Evolutionary conservation across 2,797 vertebrate species (phyloP), one percentile per base, ranked within the genome.

Genomic region (Coregonus sp.): DNA sequence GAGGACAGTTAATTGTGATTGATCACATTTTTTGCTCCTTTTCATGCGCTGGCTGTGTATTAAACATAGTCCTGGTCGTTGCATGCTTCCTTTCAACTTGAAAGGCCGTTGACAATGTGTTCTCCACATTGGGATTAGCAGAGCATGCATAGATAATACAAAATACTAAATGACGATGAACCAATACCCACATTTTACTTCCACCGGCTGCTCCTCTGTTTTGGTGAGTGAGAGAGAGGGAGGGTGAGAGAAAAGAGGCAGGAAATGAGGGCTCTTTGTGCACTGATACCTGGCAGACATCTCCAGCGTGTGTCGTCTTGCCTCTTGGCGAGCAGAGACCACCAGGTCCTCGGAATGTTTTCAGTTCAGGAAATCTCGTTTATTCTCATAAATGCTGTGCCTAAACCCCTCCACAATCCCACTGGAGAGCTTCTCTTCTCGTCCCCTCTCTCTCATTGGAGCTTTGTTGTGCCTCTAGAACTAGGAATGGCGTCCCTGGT

Each of bases 241-340:
- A 56, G 31, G 15, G 35, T 9, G 35, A 20, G 79, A 14, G 63
- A 81, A 82, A 91, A 91, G 86, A 89, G 89, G 90, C 92, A 94
- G 95, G 94, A 95, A 94, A 94, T 95, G 94, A 95, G 92, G 90
- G 93, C 89, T 92, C 94, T 97, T 94, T 95, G 94, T 96, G 88
- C 91, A 93, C 87, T 88, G 94, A 94, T 95, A 95, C 94, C 93
- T 95, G 87, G 84, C 95, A 96, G 95, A 93, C 94, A 93, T 94
- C 90, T 93, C 87, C 93, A 93, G 94, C 96, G 92, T 96, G 97
- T 97, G 91, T 88, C 84, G 93, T 96, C 97, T 95, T 96, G 96
- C 94, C 94, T 93, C 83, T 91, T 92, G 91, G 91, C 93, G 94
- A 93, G 91, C 93, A 85, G 89, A 92, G 93, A 96, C 91, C 94